phyloP scores from a whole-genome alignment of 2,113 vertebrate species.

The Hemichromis elongatus region DNA sequence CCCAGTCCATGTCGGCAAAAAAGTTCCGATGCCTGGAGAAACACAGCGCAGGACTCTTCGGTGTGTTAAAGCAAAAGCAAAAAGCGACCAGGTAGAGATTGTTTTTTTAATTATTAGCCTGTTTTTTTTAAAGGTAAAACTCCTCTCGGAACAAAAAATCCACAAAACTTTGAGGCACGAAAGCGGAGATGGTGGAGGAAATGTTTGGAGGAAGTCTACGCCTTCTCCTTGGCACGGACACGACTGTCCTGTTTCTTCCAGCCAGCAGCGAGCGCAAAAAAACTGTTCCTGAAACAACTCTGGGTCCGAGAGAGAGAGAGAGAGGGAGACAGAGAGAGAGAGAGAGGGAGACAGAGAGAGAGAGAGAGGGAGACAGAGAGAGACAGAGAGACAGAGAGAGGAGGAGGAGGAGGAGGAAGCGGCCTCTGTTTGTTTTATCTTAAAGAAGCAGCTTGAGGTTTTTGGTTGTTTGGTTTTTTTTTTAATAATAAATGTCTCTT shows the following conservation, averaged over 20 bases:
- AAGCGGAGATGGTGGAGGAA: constrained; percentile 52
- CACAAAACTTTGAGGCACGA: constrained; percentile 5
- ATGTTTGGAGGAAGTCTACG: constrained; percentile 65
- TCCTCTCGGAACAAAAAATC: neutral
- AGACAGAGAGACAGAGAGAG: no score
- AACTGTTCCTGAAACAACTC: constrained; percentile 52
- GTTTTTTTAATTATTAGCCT: neutral
- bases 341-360: neutral
- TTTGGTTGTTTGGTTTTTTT: no score
- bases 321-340: neutral
- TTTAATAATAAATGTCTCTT: neutral
- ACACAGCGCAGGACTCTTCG: neutral
- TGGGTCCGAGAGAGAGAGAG: constrained; percentile 4
- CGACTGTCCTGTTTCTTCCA: constrained; percentile 34
- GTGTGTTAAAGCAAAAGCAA: neutral
- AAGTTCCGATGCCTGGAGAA: neutral
- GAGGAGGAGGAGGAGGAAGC: neutral
- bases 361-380: neutral
- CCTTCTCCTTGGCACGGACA: constrained; percentile 53
- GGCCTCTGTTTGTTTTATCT: constrained; percentile 26
- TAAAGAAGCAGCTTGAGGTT: constrained; percentile 36
- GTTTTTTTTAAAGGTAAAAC: neutral
- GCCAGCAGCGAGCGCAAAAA: neutral
- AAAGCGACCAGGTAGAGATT: neutral
- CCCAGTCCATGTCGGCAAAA: constrained; percentile 66